A percentile compares a stretch with the other conserved stretches of the same genome.
phyloP scores from a whole-genome alignment of 2,888 invertebrate genomes.

The Athalia cordata region DNA sequence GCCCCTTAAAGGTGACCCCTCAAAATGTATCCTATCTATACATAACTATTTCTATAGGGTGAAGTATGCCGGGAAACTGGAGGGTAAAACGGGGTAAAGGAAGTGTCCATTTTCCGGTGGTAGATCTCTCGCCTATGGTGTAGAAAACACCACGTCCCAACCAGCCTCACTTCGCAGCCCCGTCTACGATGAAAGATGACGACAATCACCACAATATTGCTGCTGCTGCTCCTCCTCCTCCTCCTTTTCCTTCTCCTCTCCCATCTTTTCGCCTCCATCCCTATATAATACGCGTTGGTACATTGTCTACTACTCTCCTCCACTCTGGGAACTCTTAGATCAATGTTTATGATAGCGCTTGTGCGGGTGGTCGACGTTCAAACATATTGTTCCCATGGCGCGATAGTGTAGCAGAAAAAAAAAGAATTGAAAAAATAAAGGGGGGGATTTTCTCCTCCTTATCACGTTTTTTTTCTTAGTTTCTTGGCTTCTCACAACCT shows the following conservation, averaged over 20 bases:
- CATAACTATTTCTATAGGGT: too few relatives aligned
- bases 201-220: conserved; percentile 55
- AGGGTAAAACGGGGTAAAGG: background rate
- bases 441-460: too few relatives aligned
- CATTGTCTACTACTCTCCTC: conserved; percentile 34
- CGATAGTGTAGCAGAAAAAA: too few relatives aligned
- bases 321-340: conserved; percentile 50
- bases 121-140: conserved; percentile 29
- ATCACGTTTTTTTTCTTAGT: too few relatives aligned
- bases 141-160: conserved; percentile 1
- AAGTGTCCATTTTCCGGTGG: conserved; percentile 32
- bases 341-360: conserved; percentile 62
- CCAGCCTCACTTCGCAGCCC: conserved; percentile 7
- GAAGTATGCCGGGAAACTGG: too few relatives aligned
- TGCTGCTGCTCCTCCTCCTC: background rate
- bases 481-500: background rate
- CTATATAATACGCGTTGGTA: conserved; percentile 11
- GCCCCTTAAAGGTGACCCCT: too few relatives aligned
- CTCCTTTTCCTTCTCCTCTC: background rate
- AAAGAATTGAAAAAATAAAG: too few relatives aligned
- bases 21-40: too few relatives aligned
- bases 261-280: background rate
- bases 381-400: conserved; percentile 52
- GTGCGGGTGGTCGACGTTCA: conserved; percentile 52
- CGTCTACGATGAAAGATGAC: conserved; percentile 56